Evolutionary conservation across 2,888 invertebrate species (phyloP).

Genomic region (Hymenopus coronatus): DNA sequence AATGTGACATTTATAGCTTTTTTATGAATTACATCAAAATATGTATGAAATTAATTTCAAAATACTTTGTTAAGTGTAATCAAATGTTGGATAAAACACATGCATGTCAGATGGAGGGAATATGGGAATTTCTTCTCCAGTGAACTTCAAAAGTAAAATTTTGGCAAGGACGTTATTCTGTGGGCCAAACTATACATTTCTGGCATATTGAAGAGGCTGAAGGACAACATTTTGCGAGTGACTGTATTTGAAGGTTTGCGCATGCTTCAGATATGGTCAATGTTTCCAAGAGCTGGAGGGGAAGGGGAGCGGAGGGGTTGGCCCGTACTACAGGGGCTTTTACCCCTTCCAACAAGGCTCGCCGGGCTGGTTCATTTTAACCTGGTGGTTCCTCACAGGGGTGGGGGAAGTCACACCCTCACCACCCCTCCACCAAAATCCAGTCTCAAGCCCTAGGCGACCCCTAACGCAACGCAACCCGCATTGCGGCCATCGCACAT

Average conservation of each 20-base stretch:
- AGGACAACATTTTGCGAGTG: neutral
- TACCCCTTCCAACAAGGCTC: neutral
- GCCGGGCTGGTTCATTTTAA: conserved; percentile 17
- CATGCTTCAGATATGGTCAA: conserved; percentile 27
- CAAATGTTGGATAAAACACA: too few relatives aligned
- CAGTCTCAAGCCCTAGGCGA: conserved; percentile 6
- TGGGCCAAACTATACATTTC: neutral
- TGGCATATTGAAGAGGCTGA: neutral
- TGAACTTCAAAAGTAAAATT: neutral
- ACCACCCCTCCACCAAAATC: conserved; percentile 6
- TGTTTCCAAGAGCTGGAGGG: conserved; percentile 25
- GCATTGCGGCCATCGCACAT: conserved; percentile 21
- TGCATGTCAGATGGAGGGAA: too few relatives aligned
- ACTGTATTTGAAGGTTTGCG: conserved; percentile 2
- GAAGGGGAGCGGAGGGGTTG: neutral
- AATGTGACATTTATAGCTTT: too few relatives aligned
- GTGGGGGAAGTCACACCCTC: conserved; percentile 27
- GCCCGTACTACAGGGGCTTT: neutral
- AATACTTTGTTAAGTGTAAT: too few relatives aligned
- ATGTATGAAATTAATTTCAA: too few relatives aligned
- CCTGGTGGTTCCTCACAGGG: neutral
- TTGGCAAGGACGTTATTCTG: neutral
- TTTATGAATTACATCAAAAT: too few relatives aligned
- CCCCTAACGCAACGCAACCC: conserved; percentile 19
- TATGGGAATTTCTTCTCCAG: too few relatives aligned